A percentile compares a stretch with the other conserved stretches of the same genome.
Evolutionary conservation across 2,888 invertebrate genomes (phyloP).

Genomic region (Heliconius sara): DNA sequence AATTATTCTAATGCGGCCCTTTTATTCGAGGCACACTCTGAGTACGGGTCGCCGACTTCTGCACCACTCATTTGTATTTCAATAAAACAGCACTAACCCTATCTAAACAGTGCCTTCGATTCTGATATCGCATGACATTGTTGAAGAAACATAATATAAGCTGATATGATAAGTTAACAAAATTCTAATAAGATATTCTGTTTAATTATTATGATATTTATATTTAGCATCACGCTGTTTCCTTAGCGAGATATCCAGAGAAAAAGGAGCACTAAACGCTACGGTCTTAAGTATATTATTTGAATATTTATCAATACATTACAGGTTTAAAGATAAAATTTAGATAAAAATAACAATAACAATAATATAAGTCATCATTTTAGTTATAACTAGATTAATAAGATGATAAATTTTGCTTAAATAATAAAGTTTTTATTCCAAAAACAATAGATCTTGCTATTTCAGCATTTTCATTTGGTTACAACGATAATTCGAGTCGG

Average conservation of each 20-base stretch:
- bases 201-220: neutral
- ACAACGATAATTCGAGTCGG: conserved; percentile 65
- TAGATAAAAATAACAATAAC: no score
- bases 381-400: neutral
- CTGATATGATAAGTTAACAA: neutral
- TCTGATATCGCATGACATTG: conserved; percentile 60
- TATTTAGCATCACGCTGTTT: neutral
- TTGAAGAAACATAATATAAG: conserved; percentile 50
- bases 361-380: neutral
- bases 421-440: conserved; percentile 14
- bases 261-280: no score
- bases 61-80: conserved; percentile 81
- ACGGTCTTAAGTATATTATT: no score
- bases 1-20: conserved; percentile 83
- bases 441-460: conserved; percentile 50
- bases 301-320: no score
- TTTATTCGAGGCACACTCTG: conserved; percentile 81
- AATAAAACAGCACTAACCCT: conserved; percentile 81
- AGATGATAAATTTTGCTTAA: neutral
- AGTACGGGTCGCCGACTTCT: conserved; percentile 69
- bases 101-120: conserved; percentile 78
- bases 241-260: no score
- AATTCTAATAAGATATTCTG: neutral
- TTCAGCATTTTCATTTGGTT: conserved; percentile 53
- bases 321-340: neutral